These are phyloP conservation scores for Rhopilema esculentum DNA, from an alignment of 30 jellyfish, hydroid and myxozoan genomes.

Conservation along the genomic window DNA sequence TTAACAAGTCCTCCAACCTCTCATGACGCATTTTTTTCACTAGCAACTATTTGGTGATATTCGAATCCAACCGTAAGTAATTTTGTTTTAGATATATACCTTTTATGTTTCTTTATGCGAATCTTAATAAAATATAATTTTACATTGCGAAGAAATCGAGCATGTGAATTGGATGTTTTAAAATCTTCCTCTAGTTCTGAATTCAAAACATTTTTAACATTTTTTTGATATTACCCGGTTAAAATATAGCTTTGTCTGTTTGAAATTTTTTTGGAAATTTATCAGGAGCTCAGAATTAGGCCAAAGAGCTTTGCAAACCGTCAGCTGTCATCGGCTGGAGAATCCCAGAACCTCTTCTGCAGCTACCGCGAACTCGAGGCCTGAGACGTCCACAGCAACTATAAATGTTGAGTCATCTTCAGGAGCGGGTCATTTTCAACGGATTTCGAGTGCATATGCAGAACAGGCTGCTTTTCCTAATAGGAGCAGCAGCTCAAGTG, in stretches of 20 bases:
- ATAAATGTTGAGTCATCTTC: neutral
- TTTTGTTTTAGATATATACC: neutral
- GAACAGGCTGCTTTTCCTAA: no score
- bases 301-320: conserved; percentile 63
- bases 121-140: no score
- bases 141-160: no score
- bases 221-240: no score
- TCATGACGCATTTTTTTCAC: neutral
- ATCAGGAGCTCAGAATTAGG: conserved; percentile 38
- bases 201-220: no score
- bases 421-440: neutral
- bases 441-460: no score
- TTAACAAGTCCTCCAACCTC: no score
- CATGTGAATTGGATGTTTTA: no score
- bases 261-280: neutral
- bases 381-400: neutral
- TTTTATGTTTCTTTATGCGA: no score
- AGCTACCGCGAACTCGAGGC: neutral
- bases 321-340: conserved; percentile 69
- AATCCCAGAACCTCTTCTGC: conserved; percentile 5
- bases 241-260: no score
- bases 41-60: conserved; percentile 27
- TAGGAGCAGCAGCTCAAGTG: no score
- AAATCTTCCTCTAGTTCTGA: no score
- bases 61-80: conserved; percentile 31